Conservation (phyloP, 2,113 vertebrate species). For the Cephalopterus ornatus region DNA sequence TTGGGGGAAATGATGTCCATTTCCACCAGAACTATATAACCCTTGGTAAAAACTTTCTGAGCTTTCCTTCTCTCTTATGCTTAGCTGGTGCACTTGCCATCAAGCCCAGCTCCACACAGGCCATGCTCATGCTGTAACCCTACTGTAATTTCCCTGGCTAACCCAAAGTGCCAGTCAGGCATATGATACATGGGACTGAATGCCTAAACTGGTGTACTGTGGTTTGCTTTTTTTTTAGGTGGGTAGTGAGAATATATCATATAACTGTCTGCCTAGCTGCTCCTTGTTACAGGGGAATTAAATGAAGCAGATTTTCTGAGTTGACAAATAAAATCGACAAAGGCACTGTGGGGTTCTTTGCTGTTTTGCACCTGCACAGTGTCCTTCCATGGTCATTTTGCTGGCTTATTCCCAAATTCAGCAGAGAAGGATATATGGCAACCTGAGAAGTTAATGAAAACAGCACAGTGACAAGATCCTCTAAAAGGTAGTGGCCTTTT, state of each 20-base stretch:
- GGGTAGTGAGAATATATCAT: background rate
- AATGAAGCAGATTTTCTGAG: background rate
- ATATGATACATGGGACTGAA: too few species aligned
- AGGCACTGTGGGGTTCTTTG: background rate
- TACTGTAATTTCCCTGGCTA: background rate
- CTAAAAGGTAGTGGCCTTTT: background rate
- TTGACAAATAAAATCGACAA: background rate
- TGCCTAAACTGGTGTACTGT: rapidly evolving
- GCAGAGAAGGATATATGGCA: background rate
- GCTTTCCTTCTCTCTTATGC: background rate
- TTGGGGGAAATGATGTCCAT: background rate
- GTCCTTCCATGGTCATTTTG: background rate
- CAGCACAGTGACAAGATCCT: background rate
- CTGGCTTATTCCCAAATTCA: background rate
- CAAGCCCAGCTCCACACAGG: background rate
- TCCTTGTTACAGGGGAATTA: background rate
- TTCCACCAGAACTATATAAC: background rate
- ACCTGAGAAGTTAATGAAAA: background rate
- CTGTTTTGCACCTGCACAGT: background rate
- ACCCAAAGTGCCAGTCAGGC: background rate
- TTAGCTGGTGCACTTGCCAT: background rate
- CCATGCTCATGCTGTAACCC: rapidly evolving
- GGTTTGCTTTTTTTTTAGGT: background rate
- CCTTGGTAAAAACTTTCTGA: background rate
- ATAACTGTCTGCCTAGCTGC: background rate